Conservation (phyloP, 2,797 vertebrate genomes). For the Anabas testudineus region DNA sequence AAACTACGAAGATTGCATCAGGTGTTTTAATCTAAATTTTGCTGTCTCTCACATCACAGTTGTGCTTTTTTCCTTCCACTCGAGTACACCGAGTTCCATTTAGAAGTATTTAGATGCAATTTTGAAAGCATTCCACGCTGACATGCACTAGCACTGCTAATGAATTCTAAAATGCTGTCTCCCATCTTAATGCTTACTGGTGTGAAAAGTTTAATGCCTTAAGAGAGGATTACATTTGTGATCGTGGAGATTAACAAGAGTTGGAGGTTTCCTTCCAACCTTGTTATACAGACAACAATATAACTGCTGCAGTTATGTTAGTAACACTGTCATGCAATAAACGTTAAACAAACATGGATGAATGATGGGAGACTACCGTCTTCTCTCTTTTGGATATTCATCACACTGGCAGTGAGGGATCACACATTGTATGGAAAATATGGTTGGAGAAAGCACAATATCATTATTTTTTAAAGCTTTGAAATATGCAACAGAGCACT, state of each 20-base stretch:
- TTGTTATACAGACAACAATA: slow-evolving; percentile 14
- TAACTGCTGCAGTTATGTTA: slow-evolving; percentile 21
- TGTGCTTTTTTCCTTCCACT: neutral
- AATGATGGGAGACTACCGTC: neutral
- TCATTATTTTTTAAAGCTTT: neutral
- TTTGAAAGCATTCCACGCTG: slow-evolving; percentile 10
- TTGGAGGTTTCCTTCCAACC: slow-evolving; percentile 18
- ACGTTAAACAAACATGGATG: neutral
- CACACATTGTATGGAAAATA: neutral
- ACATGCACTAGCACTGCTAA: neutral
- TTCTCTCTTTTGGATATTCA: neutral
- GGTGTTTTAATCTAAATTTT: slow-evolving; percentile 19
- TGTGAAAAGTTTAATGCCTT: slow-evolving; percentile 31
- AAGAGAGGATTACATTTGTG: slow-evolving; percentile 28
- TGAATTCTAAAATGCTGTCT: slow-evolving; percentile 15
- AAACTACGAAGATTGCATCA: slow-evolving; percentile 13
- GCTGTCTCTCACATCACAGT: neutral
- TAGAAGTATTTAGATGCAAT: neutral
- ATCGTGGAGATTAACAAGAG: slow-evolving; percentile 38
- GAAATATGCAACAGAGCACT: neutral
- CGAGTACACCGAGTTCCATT: neutral
- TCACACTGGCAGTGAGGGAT: neutral
- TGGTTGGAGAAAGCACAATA: neutral
- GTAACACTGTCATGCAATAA: neutral
- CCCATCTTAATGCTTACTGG: slow-evolving; percentile 15